Evolutionary conservation across 2,797 vertebrate species (phyloP).

Genomic region (Lutjanus argentimaculatus): DNA sequence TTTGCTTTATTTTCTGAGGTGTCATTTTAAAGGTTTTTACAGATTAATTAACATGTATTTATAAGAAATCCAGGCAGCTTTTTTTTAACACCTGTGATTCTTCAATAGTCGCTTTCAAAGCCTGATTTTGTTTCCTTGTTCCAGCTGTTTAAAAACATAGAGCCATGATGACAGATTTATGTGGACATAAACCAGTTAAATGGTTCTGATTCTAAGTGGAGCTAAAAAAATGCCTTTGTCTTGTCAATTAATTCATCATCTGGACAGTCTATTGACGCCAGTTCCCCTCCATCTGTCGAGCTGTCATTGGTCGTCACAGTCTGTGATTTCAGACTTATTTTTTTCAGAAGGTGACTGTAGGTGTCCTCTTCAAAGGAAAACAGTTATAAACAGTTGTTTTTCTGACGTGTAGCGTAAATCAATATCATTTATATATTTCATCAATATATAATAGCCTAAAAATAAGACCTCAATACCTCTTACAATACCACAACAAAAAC

Average conservation of each 20-base stretch:
- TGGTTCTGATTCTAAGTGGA: slow-evolving; percentile 12
- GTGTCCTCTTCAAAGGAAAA: slow-evolving; percentile 2
- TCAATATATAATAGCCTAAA: too few species aligned
- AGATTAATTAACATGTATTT: not conserved
- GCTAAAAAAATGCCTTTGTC: slow-evolving; percentile 20
- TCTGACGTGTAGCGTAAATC: not conserved
- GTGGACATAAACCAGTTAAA: not conserved
- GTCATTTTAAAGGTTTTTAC: not conserved
- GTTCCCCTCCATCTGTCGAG: slow-evolving; percentile 20
- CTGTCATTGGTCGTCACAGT: slow-evolving; percentile 12
- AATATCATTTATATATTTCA: not conserved
- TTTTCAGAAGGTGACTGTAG: not conserved
- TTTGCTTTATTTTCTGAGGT: not conserved
- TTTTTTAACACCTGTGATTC: not conserved
- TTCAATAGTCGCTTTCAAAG: slow-evolving; percentile 2
- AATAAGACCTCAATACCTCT: too few species aligned
- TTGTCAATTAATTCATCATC: slow-evolving; percentile 25
- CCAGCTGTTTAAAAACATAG: slow-evolving; percentile 2
- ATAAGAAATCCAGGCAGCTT: not conserved
- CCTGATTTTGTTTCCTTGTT: not conserved
- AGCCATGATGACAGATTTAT: slow-evolving; percentile 21
- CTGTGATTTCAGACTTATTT: slow-evolving; percentile 5
- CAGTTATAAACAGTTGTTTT: too few species aligned
- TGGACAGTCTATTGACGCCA: not conserved
- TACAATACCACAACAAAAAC: too few species aligned